Base-by-base conservation (phyloP, 2,888 invertebrate species). In the Hirudinaria manillensis region DNA sequence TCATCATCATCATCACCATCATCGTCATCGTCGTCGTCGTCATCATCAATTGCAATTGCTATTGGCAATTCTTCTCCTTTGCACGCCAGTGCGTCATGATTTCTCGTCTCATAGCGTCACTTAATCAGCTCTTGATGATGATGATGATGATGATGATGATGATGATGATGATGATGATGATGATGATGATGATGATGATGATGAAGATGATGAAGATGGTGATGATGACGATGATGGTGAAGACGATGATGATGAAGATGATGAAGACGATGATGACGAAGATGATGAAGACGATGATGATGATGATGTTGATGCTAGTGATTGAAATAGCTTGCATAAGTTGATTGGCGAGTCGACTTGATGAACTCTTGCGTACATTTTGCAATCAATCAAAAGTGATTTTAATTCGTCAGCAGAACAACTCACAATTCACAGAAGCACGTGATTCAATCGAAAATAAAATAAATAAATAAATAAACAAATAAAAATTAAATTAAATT, bases 1-100 rank as follows among this genome's bases (percentile, higher is more conserved):
- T 45, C 77, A 74, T 74, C 74, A 74, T 76, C 76, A 76, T 77
- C 77, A 70, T 75, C 45, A 51, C 53, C 56, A 34, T 68, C n/a
- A 68, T 68, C 38, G n/a, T 68, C n/a, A 68, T 68, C 38, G n/a
- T 68, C 38, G 27, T 68, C 38, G n/a, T 51, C 32, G 36, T 70
- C 70, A 45, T 70, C 3, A 70, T 70, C n/a, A 38, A 38, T 38
- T 45, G 13, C 10, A 45, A 45, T 45, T 45, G 45, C 10, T 16
- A 45, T 45, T 45, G 45, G 45, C 45, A 7, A 45, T 45, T 45
- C 45, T 45, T 45, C 45, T 45, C 45, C 45, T 45, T 45, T 7
- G 45, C 45, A 45, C 13, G 45, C 45, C 45, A 45, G 16, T 7
- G 45, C 45, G 16, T 45, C 45, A 45, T 45, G 45, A 45, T 10